Conservation (phyloP, 1,140 invertebrate species). For the Drosophila nebulosa region DNA sequence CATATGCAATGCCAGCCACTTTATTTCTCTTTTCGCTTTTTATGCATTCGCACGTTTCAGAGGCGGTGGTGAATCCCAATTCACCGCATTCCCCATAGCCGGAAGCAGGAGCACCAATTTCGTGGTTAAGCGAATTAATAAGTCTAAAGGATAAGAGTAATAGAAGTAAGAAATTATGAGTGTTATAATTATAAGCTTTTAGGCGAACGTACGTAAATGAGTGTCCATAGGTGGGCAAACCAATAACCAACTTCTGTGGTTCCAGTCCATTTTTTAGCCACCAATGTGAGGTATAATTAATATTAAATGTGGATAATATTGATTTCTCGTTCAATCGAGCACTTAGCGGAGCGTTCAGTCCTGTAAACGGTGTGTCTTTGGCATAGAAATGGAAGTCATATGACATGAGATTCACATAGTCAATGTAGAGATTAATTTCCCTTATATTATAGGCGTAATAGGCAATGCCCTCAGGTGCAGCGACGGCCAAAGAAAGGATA, state of each 20-base stretch:
- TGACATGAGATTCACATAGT: slow-evolving; percentile 93
- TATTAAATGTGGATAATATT: slow-evolving; percentile 88
- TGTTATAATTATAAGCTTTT: too few relatives aligned
- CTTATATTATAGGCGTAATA: slow-evolving; percentile 89
- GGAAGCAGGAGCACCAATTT: slow-evolving; percentile 86
- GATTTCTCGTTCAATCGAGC: slow-evolving; percentile 83
- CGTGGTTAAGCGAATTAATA: slow-evolving; percentile 85
- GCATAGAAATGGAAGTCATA: slow-evolving; percentile 94
- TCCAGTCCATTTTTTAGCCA: slow-evolving; percentile 91
- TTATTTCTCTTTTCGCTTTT: slow-evolving; percentile 80
- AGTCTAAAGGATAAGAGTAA: slow-evolving; percentile 82
- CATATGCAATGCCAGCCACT: slow-evolving; percentile 83
- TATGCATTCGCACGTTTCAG: slow-evolving; percentile 87
- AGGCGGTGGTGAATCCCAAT: slow-evolving; percentile 88
- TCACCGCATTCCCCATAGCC: slow-evolving; percentile 85
- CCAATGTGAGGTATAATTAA: slow-evolving; percentile 91
- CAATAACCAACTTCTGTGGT: slow-evolving; percentile 91
- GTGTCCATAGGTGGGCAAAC: slow-evolving; percentile 95
- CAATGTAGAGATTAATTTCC: slow-evolving; percentile 89
- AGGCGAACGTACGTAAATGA: slow-evolving; percentile 84
- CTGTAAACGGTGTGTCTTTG: slow-evolving; percentile 88
- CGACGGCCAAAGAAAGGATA: slow-evolving; percentile 88
- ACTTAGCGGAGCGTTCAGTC: slow-evolving; percentile 90
- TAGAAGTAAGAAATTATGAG: neutral
- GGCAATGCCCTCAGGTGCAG: slow-evolving; percentile 87